Base-by-base conservation (phyloP, 2,888 invertebrate species). In the Rotaria macrura region DNA sequence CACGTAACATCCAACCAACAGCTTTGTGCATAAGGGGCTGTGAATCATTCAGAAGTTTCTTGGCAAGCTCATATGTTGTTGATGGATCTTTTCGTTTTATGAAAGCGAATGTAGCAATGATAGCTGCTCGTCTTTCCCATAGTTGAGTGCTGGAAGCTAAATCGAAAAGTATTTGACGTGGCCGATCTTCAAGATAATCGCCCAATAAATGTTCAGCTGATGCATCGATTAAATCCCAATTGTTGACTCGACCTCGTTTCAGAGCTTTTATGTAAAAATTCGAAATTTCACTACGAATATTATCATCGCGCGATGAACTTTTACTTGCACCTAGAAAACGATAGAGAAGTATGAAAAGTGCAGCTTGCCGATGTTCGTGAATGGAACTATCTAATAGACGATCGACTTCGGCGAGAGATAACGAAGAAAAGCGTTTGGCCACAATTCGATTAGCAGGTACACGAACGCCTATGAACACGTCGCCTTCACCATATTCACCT, bases 181-280 rank as follows among this genome's bases (percentile, higher is more conserved):
- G 34, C 52, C 43, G 29, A 84, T 49, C 54, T 84, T 52, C 23
- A 52, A 52, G 54, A 84, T 84, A 84, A 34, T 14, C 20, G 34
- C 84, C 84, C 23, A 84, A 34, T 84, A 84, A 52, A 38, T 84
- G 49, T 49, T 84, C 49, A 84, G 52, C 54, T 20, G 52, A 52
- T 52, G 38, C 1, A 54, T 84, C 84, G 10, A 84, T n/a, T 34
- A 84, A 52, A 84, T 84, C 84, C 84, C 84, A 84, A 84, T 84
- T 49, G 52, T 84, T 84, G 3, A 84, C 38, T 29, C 65, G 65
- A 29, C 65, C 65, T 20, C 65, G 65, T 34, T 65, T 65, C 3
- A 65, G 29, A 20, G 65, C 65, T 5, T 34, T 34, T 1, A 65
- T 34, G 20, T 65, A 65, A 7, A 65, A 65, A 2, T 10, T 17